Conservation (phyloP, 2,797 vertebrate genomes). For the Periophthalmus magnuspinnatus region DNA sequence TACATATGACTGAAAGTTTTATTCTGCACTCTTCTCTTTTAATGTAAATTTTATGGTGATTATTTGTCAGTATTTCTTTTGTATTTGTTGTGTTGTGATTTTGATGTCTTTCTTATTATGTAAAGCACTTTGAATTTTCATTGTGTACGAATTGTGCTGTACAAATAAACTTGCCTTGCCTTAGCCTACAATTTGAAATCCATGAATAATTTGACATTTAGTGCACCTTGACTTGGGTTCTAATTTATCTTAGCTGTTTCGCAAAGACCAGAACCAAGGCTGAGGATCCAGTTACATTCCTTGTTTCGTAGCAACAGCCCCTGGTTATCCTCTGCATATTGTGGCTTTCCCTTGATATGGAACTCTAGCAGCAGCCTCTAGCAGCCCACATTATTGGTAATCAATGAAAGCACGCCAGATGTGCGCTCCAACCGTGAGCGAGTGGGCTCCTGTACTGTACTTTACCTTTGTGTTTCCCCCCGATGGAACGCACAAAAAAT, state of each 20-base stretch:
- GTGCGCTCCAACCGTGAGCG: slow-evolving; percentile 20
- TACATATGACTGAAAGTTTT: no score
- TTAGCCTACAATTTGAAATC: neutral
- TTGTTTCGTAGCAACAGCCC: slow-evolving; percentile 65
- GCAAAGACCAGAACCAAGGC: neutral
- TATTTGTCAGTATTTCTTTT: no score
- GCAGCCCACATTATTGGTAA: slow-evolving; percentile 38
- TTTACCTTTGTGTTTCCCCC: slow-evolving; percentile 21
- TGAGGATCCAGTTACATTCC: neutral
- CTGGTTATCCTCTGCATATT: slow-evolving; percentile 34
- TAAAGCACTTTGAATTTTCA: no score
- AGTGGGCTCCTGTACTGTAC: neutral
- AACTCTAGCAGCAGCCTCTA: slow-evolving; percentile 19
- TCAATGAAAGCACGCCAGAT: slow-evolving; percentile 38
- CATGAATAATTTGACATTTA: neutral
- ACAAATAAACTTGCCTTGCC: no score
- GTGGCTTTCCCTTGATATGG: slow-evolving; percentile 24
- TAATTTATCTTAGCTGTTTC: neutral
- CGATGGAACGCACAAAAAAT: slow-evolving; percentile 17
- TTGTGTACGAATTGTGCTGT: no score
- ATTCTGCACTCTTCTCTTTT: no score
- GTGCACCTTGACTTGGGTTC: neutral
- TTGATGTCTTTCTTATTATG: no score
- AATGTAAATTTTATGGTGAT: no score
- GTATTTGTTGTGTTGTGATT: no score